Percentiles rank a stretch among this genome's conserved stretches.
These are phyloP conservation scores for Thalassophryne amazonica DNA, from an alignment of 2,797 vertebrate species.

Conservation along the genomic window DNA sequence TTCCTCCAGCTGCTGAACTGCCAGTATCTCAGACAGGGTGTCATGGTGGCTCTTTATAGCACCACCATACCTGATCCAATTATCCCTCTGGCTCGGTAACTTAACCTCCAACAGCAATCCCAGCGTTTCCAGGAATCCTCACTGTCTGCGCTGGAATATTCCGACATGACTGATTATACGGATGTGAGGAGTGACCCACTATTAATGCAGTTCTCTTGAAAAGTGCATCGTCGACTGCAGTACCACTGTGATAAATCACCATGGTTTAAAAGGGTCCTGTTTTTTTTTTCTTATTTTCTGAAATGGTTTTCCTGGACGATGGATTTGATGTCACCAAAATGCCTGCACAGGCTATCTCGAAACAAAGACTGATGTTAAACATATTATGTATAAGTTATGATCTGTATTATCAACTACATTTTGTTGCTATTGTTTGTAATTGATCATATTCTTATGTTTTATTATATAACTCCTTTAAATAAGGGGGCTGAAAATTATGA, in stretches of 20 bases:
- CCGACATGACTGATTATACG: constrained; percentile 73
- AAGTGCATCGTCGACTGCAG: constrained; percentile 75
- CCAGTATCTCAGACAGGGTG: constrained; percentile 64
- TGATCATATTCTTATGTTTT: too few species aligned
- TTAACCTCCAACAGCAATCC: constrained; percentile 55
- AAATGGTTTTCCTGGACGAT: constrained; percentile 63
- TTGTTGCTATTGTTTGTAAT: neutral
- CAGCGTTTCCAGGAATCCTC: constrained; percentile 70
- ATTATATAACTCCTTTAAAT: too few species aligned
- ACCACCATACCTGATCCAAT: constrained; percentile 64
- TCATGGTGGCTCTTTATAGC: constrained; percentile 58
- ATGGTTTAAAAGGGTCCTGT: constrained; percentile 74
- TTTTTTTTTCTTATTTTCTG: constrained; percentile 64
- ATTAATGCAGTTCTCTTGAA: constrained; percentile 74
- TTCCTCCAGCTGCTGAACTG: constrained; percentile 73
- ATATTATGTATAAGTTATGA: too few species aligned
- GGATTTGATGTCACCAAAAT: constrained; percentile 59
- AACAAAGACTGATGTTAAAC: too few species aligned
- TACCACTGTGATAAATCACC: constrained; percentile 77
- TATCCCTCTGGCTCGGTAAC: constrained; percentile 57
- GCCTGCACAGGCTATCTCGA: neutral
- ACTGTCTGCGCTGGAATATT: constrained; percentile 53
- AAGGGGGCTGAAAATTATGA: too few species aligned
- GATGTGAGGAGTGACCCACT: constrained; percentile 76
- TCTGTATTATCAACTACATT: too few species aligned